Evolutionary conservation across 2,888 invertebrate genomes (phyloP), one percentile per base, ranked within the genome.

Genomic region (Bembecia ichneumoniformis): DNA sequence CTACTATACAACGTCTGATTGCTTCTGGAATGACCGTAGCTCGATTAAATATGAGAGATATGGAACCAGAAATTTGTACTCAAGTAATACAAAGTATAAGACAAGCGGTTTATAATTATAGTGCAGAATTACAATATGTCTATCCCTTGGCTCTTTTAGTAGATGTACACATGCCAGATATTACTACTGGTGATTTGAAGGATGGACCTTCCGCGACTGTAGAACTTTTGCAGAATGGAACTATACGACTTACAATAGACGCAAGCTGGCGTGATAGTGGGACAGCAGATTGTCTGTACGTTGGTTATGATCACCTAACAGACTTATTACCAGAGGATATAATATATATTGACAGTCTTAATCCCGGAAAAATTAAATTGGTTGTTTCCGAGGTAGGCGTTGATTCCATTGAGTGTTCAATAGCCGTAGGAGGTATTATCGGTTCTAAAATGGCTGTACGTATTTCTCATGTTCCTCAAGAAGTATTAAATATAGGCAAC

Each of bases 241-340:
- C 68, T 13, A 78, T 89, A 9, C 74, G 83, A 54, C 55, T 90
- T 44, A 89, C 90, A 10, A 87, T 82, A 1, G 89, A 90, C 61
- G 57, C 76, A 3, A 77, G 74, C 47, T 90, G 89, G 79, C 79
- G 86, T 51, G 88, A 89, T 58, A 76, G 84, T 57, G 89, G 90
- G 1, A 89, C 84, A 7, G 64, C 77, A 43, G 88, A 89, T 51
- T 88, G 89, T 66, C 77, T 90, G 28, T 90, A 79, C 60, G 71
- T 90, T 20, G 86, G 86, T 46, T 90, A 88, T 61, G 83, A 89
- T 57, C 77, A 87, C 52, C 67, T 90, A 13, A 79, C 80, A 10
- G 83, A 88, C 53, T 74, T 90, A 44, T 74, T 84, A 47, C 71
- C 79, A 0, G 87, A 83, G 4, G 90, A 90, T 63, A 61, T 74